phyloP scores from a whole-genome alignment of 2,888 invertebrate species.

The Tetheella fluctuosa region DNA sequence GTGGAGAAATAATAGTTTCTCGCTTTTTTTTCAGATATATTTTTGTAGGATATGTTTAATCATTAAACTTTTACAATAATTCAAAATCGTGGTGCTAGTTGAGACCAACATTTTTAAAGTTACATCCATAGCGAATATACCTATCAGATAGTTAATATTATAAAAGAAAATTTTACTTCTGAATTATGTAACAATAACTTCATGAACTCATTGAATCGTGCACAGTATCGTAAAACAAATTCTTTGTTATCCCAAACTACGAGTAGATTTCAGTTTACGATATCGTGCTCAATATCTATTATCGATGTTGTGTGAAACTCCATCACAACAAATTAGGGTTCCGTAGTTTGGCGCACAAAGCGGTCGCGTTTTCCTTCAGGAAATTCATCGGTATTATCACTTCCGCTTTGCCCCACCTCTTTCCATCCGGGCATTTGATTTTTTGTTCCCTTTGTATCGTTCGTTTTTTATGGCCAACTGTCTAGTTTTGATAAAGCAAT shows the following conservation, averaged over 20 bases:
- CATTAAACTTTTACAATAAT: too few species aligned
- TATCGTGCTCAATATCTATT: conserved; percentile 25
- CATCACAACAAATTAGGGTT: conserved; percentile 57
- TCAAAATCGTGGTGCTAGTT: too few species aligned
- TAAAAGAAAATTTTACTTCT: too few species aligned
- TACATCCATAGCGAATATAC: too few species aligned
- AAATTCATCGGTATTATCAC: conserved; percentile 62
- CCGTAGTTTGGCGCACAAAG: conserved; percentile 42
- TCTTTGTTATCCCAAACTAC: neutral
- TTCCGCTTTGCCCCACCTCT: conserved; percentile 49
- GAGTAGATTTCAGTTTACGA: conserved; percentile 23
- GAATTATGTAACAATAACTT: too few species aligned
- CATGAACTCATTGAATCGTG: neutral
- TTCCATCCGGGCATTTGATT: conserved; percentile 35
- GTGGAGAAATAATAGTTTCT: too few species aligned
- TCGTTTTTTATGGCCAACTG: conserved; percentile 16
- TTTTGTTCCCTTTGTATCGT: conserved; percentile 33
- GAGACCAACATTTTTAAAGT: too few species aligned
- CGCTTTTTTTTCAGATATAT: too few species aligned
- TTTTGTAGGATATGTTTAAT: too few species aligned
- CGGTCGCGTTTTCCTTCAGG: conserved; percentile 46
- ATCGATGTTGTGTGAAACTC: conserved; percentile 37
- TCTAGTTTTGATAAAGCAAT: conserved; percentile 3
- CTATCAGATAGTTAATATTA: too few species aligned
- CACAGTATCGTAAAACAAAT: neutral